Evolutionary conservation across 1,140 invertebrate genomes (phyloP), one percentile per base, ranked within the genome.

Genomic region (Choristoneura fumiferana): DNA sequence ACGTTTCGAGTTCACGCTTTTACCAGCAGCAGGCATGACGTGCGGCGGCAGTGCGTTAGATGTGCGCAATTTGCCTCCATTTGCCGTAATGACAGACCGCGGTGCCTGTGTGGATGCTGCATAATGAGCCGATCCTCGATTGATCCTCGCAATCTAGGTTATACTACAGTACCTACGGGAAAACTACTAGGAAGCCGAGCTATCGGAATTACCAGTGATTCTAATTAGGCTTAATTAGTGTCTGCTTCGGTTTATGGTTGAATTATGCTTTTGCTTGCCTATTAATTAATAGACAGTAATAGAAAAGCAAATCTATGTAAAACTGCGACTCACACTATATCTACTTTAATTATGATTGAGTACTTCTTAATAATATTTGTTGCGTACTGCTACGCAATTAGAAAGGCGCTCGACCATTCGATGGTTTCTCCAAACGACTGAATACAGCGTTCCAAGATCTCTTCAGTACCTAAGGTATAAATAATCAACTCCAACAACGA

Each of bases 11-110:
- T 71, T 68, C 66, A 67, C 62, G 72, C 74, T 81, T 83, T 78
- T 69, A 71, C 69, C 66, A 67, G 76, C 72, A 77, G 76, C 71
- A 65, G 65, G 68, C 69, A 77, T 73, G 77, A 80, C 58, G 57
- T 45, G 15, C 43, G 67, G 64, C 78, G 77, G 76, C 78, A 74
- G 73, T 78, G 77, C 78, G 82, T 86, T 86, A 82, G 84, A 86
- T 75, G 76, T 75, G 79, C 74, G 79, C 87, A 89, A 89, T 89
- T 89, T 87, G 79, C 77, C 81, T 79, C 79, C 80, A 88, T 88
- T 88, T 82, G 79, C 63, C 61, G 63, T 89, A 89, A 89, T 89
- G 82, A 88, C 84, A 87, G 87, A 63, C 78, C 85, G 81, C 83
- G 75, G 59, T 40, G 71, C 63, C 57, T 45, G n/a, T 43, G 56